A percentile compares a stretch with the other conserved stretches of the same genome.
phyloP scores from a whole-genome alignment of 2,888 invertebrate species.

The Calameuta filiformis region DNA sequence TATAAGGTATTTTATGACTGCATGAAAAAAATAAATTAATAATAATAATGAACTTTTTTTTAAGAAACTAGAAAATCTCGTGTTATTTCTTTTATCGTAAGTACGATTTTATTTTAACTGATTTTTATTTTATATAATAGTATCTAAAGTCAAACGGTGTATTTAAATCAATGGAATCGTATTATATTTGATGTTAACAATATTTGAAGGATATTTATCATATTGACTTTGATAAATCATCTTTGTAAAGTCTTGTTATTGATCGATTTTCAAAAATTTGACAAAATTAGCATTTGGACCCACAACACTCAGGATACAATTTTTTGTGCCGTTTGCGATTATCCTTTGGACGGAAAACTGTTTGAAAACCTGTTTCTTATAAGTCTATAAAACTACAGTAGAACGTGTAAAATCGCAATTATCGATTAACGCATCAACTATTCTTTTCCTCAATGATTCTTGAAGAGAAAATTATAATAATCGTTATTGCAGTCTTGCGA shows the following conservation, averaged over 20 bases:
- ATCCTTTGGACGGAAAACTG: neutral
- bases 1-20: neutral
- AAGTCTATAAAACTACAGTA: neutral
- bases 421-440: neutral
- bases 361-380: neutral
- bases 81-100: conserved; percentile 7
- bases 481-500: neutral
- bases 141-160: conserved; percentile 11
- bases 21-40: neutral
- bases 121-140: conserved; percentile 9
- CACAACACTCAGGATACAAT: neutral
- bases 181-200: neutral
- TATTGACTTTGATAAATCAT: neutral
- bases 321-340: neutral
- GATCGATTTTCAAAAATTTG: neutral
- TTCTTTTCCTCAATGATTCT: neutral
- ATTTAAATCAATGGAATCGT: conserved; percentile 12
- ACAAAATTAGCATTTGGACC: neutral
- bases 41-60: neutral
- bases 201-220: neutral
- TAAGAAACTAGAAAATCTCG: neutral
- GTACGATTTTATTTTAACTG: conserved; percentile 13
- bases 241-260: neutral
- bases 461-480: neutral
- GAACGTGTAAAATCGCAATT: neutral